These are phyloP conservation scores for Pteronura brasiliensis DNA, from an alignment of 2,113 vertebrate genomes.

Conservation along the genomic window DNA sequence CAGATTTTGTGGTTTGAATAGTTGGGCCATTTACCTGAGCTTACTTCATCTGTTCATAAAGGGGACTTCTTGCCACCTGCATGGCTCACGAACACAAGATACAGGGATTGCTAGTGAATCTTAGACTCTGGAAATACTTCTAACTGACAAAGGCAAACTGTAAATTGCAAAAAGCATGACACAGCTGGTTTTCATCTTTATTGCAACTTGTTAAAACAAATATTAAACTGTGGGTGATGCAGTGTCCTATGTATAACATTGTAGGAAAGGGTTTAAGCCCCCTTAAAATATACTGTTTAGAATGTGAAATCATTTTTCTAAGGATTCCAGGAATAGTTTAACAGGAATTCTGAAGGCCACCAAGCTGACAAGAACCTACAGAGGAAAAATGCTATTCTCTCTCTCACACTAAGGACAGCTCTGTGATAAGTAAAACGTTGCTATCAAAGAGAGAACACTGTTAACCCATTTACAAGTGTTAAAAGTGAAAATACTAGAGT, in stretches of 20 bases:
- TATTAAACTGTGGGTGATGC: background rate
- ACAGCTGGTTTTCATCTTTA: background rate
- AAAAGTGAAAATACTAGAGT: background rate
- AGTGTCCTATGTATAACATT: background rate
- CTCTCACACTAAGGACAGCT: background rate
- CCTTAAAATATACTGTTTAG: background rate
- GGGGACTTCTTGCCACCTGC: background rate
- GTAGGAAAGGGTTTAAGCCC: background rate
- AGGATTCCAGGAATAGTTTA: background rate
- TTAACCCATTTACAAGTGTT: background rate
- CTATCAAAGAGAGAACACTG: background rate
- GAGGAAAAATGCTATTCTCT: background rate
- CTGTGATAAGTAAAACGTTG: background rate
- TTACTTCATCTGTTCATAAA: background rate
- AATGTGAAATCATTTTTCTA: background rate
- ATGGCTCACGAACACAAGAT: background rate
- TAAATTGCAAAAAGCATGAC: background rate
- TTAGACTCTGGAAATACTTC: background rate
- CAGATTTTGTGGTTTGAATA: background rate
- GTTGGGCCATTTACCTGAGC: background rate
- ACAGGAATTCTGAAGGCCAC: background rate
- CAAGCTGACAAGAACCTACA: background rate
- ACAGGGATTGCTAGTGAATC: background rate
- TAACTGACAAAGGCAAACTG: background rate
- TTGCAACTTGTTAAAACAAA: background rate